phyloP scores from a whole-genome alignment of 2,113 vertebrate species.

The Rissa tridactyla region DNA sequence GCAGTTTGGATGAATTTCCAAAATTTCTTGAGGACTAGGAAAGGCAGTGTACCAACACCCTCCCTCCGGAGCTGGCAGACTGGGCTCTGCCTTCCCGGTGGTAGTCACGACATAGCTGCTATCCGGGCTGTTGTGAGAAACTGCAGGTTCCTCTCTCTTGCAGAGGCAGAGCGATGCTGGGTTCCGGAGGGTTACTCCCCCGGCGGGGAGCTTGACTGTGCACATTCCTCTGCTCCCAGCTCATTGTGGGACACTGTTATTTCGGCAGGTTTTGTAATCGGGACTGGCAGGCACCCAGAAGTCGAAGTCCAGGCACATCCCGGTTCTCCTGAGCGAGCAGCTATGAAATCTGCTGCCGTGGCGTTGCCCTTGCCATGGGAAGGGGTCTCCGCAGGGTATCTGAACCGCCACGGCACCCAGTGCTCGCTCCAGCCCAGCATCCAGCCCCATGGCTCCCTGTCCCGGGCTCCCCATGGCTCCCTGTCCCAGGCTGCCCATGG shows the following conservation, averaged over 20 bases:
- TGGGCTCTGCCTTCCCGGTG: not conserved
- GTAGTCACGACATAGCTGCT: not conserved
- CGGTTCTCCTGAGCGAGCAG: not conserved
- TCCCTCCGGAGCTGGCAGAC: not conserved
- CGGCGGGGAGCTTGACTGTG: not conserved
- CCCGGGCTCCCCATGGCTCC: not conserved
- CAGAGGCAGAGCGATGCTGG: not conserved
- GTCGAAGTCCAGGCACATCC: not conserved
- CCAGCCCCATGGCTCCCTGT: not conserved
- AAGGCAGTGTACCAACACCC: not conserved
- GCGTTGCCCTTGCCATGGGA: not conserved
- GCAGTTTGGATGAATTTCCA: not conserved
- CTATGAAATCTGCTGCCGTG: not conserved
- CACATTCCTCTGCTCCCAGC: slow-evolving; percentile 20
- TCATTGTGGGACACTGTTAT: not conserved
- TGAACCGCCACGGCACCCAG: not conserved
- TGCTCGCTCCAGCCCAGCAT: not conserved
- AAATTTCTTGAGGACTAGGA: not conserved
- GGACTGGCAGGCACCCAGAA: slow-evolving; percentile 24
- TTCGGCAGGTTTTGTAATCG: slow-evolving; percentile 8
- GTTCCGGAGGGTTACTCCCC: not conserved
- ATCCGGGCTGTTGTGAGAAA: not conserved
- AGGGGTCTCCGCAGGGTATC: not conserved
- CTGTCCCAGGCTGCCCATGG: not conserved
- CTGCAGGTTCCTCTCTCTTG: not conserved